Percentiles rank a stretch among this genome's conserved stretches.
Conservation (phyloP, 2,888 invertebrate genomes). For the Hirtodrosophila trivittata region DNA sequence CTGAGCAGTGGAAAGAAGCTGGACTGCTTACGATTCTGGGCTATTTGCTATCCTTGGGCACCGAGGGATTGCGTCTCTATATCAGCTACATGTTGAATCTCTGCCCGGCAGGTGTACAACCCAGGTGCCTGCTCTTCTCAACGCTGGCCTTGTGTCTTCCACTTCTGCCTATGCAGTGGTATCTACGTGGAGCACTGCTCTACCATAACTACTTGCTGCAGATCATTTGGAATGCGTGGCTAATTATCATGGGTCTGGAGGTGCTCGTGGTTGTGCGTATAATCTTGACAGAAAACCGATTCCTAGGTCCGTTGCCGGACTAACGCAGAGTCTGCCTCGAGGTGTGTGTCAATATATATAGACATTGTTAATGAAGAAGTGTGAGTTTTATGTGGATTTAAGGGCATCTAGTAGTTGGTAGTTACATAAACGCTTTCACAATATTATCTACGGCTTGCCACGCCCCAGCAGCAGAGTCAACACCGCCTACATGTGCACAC, state of each 20-base stretch:
- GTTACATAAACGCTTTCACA: not conserved
- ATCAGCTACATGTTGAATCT: constrained; percentile 22
- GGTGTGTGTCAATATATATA: too few relatives aligned
- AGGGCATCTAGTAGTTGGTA: constrained; percentile 17
- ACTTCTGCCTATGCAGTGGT: constrained; percentile 2
- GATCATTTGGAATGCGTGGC: too few relatives aligned
- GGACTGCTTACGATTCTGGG: constrained; percentile 3
- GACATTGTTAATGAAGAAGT: too few relatives aligned
- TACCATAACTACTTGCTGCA: too few relatives aligned
- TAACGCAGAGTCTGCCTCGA: too few relatives aligned
- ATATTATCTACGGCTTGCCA: constrained; percentile 5
- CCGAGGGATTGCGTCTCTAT: constrained; percentile 28
- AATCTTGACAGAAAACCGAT: too few relatives aligned
- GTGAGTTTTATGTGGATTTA: too few relatives aligned
- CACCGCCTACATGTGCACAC: constrained; percentile 23
- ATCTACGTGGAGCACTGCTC: too few relatives aligned
- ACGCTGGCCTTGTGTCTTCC: not conserved
- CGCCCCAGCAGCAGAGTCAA: constrained; percentile 1
- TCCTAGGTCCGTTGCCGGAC: too few relatives aligned
- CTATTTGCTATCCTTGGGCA: constrained; percentile 8
- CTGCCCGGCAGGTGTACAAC: not conserved
- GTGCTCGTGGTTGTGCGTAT: too few relatives aligned
- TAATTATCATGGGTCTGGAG: constrained; percentile 13
- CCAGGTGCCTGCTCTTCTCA: not conserved
- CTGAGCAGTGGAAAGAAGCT: not conserved